Conservation (phyloP, 1,140 invertebrate genomes). For the Elymnias hypermnestra region DNA sequence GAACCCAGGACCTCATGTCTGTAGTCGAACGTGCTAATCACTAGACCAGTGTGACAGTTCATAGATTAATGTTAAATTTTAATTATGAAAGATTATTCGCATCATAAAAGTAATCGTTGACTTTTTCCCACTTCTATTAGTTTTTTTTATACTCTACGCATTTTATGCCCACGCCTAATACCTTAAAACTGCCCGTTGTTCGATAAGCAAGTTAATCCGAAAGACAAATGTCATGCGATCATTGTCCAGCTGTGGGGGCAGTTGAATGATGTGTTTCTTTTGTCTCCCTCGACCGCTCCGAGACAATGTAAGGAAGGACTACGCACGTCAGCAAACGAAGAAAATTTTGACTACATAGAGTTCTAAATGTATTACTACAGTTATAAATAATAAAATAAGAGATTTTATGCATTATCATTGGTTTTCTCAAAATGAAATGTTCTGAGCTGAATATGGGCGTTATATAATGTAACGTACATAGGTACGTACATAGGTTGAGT, state of each 20-base stretch:
- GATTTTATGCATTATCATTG: too few relatives aligned
- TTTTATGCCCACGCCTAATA: constrained; percentile 2
- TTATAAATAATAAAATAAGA: too few relatives aligned
- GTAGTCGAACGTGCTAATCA: too few relatives aligned
- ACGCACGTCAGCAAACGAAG: constrained; percentile 51
- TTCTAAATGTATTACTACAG: constrained; percentile 6
- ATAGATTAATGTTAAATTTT: too few relatives aligned
- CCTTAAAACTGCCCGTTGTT: constrained; percentile 24
- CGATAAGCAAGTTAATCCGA: constrained; percentile 65
- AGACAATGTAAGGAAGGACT: constrained; percentile 61
- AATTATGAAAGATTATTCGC: too few relatives aligned
- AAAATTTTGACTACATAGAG: constrained; percentile 30
- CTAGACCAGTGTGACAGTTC: too few relatives aligned
- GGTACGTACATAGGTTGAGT: too few relatives aligned
- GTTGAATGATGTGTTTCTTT: constrained; percentile 67
- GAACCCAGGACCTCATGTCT: too few relatives aligned
- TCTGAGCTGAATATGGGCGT: too few relatives aligned
- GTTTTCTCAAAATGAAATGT: too few relatives aligned
- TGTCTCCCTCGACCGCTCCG: constrained; percentile 48
- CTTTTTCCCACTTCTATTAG: background rate
- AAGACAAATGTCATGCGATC: constrained; percentile 63
- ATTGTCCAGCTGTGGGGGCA: constrained; percentile 40
- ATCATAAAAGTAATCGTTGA: too few relatives aligned
- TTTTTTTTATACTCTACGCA: background rate
- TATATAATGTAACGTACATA: too few relatives aligned